Evolutionary conservation across 2,797 vertebrate species (phyloP).

Genomic region (Darevskia mixta): DNA sequence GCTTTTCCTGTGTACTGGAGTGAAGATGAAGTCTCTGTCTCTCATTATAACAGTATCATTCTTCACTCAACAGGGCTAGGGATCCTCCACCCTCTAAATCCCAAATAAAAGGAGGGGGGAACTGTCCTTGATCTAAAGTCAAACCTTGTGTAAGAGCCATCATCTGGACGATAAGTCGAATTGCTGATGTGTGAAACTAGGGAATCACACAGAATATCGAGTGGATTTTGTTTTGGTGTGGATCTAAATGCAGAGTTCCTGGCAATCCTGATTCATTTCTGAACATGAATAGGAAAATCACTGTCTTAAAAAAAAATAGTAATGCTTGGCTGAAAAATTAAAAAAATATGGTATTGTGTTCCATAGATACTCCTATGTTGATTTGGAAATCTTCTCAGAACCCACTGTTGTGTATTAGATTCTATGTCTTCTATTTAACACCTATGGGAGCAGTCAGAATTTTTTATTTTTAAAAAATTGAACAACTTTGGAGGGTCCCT

Average conservation of each 20-base stretch:
- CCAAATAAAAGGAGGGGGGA: background rate
- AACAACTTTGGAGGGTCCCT: too few species aligned
- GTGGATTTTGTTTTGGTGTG: background rate
- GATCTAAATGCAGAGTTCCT: background rate
- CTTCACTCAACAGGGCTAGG: background rate
- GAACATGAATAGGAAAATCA: slow-evolving; percentile 10
- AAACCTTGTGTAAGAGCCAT: slow-evolving; percentile 29
- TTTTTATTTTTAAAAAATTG: too few species aligned
- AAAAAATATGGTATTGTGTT: background rate
- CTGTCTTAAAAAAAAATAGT: slow-evolving; percentile 3
- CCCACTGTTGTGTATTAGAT: background rate
- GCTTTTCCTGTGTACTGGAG: background rate
- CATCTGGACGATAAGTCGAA: background rate
- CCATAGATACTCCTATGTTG: background rate
- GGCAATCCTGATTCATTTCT: background rate
- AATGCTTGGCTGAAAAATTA: background rate
- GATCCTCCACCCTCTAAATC: slow-evolving; percentile 8
- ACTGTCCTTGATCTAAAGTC: slow-evolving; percentile 28
- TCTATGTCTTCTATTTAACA: too few species aligned
- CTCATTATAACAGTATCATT: slow-evolving; percentile 8
- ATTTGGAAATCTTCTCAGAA: background rate
- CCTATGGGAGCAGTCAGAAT: too few species aligned
- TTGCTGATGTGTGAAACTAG: slow-evolving; percentile 12
- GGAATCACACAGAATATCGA: background rate
- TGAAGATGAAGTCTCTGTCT: background rate